phyloP scores from a whole-genome alignment of 2,113 vertebrate species.

The Steatornis caripensis region DNA sequence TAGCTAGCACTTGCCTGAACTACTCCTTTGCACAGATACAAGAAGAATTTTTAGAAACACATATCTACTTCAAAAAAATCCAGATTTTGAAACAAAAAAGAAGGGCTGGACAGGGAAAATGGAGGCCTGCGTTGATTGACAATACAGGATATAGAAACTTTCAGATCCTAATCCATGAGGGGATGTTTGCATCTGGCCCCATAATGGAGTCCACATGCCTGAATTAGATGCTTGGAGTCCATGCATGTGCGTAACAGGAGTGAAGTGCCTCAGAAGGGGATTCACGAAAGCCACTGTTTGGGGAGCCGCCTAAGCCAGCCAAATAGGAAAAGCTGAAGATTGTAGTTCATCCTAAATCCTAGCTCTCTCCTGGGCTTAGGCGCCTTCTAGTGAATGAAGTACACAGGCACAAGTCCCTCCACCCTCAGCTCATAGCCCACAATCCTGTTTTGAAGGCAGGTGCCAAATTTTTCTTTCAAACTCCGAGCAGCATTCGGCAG shows the following conservation, averaged over 20 bases:
- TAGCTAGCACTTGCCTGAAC: background rate
- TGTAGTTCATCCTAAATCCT: background rate
- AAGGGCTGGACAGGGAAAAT: background rate
- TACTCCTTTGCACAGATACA: background rate
- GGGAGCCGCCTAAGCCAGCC: conserved; percentile 1
- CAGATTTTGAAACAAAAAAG: background rate
- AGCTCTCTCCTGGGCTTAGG: background rate
- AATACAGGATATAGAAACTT: background rate
- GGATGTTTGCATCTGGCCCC: conserved; percentile 9
- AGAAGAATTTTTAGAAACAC: background rate
- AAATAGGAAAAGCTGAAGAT: background rate
- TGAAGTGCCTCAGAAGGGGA: background rate
- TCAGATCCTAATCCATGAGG: background rate
- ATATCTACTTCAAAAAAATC: background rate
- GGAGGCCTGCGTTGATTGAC: background rate
- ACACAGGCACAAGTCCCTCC: background rate
- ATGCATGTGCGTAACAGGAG: background rate
- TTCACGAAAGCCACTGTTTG: conserved; percentile 8
- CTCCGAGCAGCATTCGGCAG: background rate
- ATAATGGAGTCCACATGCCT: conserved; percentile 17
- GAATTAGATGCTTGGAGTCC: background rate
- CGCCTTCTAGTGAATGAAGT: background rate
- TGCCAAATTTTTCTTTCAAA: background rate
- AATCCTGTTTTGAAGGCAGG: background rate
- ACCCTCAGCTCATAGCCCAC: background rate